phyloP scores from a whole-genome alignment of 2,797 vertebrate genomes.

The Cercopithecus petaurista region DNA sequence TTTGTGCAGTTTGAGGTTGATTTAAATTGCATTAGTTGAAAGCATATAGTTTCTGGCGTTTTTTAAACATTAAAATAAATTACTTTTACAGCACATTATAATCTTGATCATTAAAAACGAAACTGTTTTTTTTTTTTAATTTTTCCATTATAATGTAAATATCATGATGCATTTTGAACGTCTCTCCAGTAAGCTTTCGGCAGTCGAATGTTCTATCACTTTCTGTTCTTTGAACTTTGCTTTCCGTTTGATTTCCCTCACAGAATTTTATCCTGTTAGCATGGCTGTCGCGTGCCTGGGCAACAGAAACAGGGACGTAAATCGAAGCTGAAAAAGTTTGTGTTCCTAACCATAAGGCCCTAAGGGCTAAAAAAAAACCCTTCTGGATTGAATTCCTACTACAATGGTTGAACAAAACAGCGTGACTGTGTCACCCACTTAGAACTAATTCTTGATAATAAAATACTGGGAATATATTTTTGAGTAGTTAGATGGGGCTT shows the following conservation, averaged over 20 bases:
- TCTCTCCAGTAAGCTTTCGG: not conserved
- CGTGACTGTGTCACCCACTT: not conserved
- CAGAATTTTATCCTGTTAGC: not conserved
- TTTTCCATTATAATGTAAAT: not conserved
- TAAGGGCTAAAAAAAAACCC: not conserved
- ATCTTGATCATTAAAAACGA: not conserved
- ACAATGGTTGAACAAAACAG: not conserved
- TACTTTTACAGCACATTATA: not conserved
- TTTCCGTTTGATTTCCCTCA: not conserved
- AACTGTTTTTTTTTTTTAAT: not conserved
- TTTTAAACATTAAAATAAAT: too few species aligned
- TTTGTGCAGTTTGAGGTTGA: not conserved
- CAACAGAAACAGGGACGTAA: not conserved
- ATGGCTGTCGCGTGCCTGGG: fast-evolving
- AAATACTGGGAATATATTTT: not conserved
- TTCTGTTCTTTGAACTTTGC: not conserved
- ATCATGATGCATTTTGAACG: not conserved
- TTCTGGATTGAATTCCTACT: not conserved
- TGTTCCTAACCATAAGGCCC: not conserved
- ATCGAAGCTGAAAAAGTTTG: not conserved
- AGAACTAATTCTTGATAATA: not conserved
- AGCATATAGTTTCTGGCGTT: not conserved
- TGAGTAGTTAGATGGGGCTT: not conserved
- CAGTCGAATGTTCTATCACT: not conserved
- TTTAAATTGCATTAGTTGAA: not conserved